Evolutionary conservation across 2,797 vertebrate species (phyloP), one percentile per base, ranked within the genome.

Genomic region (Cirrhinus molitorella): DNA sequence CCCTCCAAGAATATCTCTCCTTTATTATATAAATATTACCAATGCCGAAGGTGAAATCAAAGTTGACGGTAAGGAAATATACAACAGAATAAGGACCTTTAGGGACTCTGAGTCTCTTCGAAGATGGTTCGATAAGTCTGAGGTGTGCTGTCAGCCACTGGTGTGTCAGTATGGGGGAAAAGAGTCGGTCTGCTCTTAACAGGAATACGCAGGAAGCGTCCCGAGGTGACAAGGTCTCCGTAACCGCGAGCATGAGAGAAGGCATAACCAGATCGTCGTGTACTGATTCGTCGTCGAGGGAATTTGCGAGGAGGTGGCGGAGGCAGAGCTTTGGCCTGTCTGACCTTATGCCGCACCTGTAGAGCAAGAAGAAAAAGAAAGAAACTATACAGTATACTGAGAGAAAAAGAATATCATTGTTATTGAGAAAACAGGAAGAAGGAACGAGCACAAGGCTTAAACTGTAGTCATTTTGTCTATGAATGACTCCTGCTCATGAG

Each of bases 181-280:
- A 94, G 82, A 1, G 6, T 0, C 0, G 74, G 51, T 0, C 91
- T 91, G 65, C 5, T 91, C 89, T 82, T 94, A 16, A 85, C 0
- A 0, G 90, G 89, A 2, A 84, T 85, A 21, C 92, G 88, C 92
- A 97, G 89, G 86, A 96, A 97, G 78, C 92, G 93, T 1, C 94
- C 93, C 0, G 98, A 99, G 16, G 95, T 98, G 73, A 99, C 96
- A 90, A 99, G 96, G 2, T 95, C 94, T 0, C 98, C 98, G 1
- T 96, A 99, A 78, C 98, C 97, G 0, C 96, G 92, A 37, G 96
- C 88, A 77, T 99, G 98, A 21, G 98, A 96, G 93, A 99, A 99
- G n/a, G 98, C 98, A 0, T 99, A 99, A 83, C 96, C 96, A 0
- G 98, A 99, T 17, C 96, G 95, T 0, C 95, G 96, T 4, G 94